Conservation (phyloP, 2,888 invertebrate genomes). For the Willowsia nigromaculata region DNA sequence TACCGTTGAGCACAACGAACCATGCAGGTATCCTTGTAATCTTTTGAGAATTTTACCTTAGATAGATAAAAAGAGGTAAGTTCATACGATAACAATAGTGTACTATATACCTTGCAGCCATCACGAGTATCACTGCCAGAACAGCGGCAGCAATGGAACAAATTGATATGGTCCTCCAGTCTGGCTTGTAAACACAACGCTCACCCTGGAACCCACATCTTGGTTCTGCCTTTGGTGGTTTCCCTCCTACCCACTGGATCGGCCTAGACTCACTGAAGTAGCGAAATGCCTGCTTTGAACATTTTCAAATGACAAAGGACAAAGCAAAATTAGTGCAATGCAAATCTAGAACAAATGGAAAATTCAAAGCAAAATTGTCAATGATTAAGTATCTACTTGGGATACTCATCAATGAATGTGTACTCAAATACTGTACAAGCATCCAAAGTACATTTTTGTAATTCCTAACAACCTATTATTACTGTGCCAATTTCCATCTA, state of each 20-base stretch:
- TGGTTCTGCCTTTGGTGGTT: conserved; percentile 89
- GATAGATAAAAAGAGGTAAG: too few species aligned
- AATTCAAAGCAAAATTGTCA: too few species aligned
- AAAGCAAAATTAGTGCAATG: not conserved
- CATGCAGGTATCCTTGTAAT: not conserved
- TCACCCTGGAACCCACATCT: conserved; percentile 90
- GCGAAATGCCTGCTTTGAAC: conserved; percentile 82
- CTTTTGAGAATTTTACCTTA: not conserved
- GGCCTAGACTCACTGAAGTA: conserved; percentile 85
- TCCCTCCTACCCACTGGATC: conserved; percentile 89
- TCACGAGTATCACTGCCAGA: conserved; percentile 85
- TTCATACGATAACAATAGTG: not conserved
- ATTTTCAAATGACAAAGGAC: not conserved
- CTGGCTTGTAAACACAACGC: conserved; percentile 84
- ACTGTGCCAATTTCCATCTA: too few species aligned
- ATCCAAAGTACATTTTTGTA: too few species aligned
- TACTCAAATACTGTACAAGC: too few species aligned
- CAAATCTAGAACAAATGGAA: too few species aligned
- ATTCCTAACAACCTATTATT: too few species aligned
- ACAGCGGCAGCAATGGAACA: conserved; percentile 85
- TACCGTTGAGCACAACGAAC: not conserved
- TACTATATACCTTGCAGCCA: conserved; percentile 85
- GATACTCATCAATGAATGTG: too few species aligned
- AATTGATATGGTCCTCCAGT: conserved; percentile 86
- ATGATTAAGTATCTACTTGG: too few species aligned